Evolutionary conservation across 2,113 vertebrate species (phyloP).

Genomic region (Atherinomorus stipes): DNA sequence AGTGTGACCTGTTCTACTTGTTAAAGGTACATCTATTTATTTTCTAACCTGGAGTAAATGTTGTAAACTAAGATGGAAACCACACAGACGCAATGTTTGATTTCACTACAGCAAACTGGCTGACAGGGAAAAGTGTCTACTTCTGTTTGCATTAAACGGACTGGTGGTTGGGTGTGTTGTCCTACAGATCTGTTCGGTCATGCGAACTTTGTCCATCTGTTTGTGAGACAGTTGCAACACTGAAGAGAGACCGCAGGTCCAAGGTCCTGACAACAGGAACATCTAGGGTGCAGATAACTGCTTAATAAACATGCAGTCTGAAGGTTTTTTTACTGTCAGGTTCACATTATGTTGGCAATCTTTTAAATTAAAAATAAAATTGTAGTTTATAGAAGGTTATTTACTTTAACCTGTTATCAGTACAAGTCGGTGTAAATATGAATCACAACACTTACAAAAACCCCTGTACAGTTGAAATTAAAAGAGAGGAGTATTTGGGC

Average conservation of each 20-base stretch:
- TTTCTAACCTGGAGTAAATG: not conserved
- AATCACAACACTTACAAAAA: too few species aligned
- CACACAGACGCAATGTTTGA: constrained; percentile 45
- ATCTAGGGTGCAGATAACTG: not conserved
- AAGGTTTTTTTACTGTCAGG: not conserved
- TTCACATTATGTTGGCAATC: not conserved
- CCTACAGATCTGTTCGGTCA: constrained; percentile 37
- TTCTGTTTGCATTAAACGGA: constrained; percentile 49
- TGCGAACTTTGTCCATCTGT: constrained; percentile 64
- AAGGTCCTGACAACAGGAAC: constrained; percentile 37
- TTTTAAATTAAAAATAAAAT: not conserved
- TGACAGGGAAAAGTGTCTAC: constrained; percentile 22
- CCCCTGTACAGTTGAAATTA: too few species aligned
- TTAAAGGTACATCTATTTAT: not conserved
- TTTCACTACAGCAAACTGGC: constrained; percentile 23
- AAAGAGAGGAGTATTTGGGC: too few species aligned
- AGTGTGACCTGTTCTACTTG: not conserved
- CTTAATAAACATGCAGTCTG: not conserved
- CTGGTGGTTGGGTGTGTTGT: not conserved
- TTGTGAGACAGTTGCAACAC: constrained; percentile 15
- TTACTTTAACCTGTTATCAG: too few species aligned
- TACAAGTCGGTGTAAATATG: too few species aligned
- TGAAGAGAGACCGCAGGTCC: not conserved
- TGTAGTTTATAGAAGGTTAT: too few species aligned
- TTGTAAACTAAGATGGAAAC: not conserved